Base-by-base conservation (phyloP, 2,888 invertebrate genomes). In the Ditula angustiorana region DNA sequence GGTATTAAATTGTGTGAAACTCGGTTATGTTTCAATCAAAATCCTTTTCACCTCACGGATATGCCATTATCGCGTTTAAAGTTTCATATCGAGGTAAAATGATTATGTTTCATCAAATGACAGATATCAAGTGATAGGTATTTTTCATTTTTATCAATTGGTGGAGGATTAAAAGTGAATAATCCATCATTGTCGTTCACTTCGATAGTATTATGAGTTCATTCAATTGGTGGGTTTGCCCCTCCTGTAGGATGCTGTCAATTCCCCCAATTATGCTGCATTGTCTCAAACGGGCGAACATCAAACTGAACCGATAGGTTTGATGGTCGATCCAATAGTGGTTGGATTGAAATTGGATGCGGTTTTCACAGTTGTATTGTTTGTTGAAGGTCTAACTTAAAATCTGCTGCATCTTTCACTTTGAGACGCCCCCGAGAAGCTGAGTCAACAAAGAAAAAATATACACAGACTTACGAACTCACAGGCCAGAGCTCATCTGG, bases 261-360 rank as follows among this genome's bases (percentile, higher is more conserved):
- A 64, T 64, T 64, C 28, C 28, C 59, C 16, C 64, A 59, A 64
- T 64, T 28, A 58, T 58, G 5, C 5, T 23, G 24, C 53, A 53
- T 13, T 47, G 46, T 59, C 35, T 52, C 50, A 44, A 56, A 49
- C 3, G 23, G 3, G 19, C 56, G 41, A 13, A 16, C 41, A 19
- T 41, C 41, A 8, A 19, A 41, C 41, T 19, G 41, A 41, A 41
- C 41, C 41, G 19, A 41, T 41, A 41, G 19, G 41, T 8, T 41
- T 30, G 8, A 10, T 5, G 1, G 35, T 37, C 16, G 35, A n/a
- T 11, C 35, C 13, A 37, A 13, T 37, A 7, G 13, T n/a, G n/a
- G n/a, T n/a, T n/a, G n/a, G n/a, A n/a, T n/a, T n/a, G n/a, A n/a
- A n/a, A n/a, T n/a, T n/a, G n/a, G n/a, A n/a, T n/a, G n/a, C n/a